Evolutionary conservation across 2,888 invertebrate genomes (phyloP), one percentile per base, ranked within the genome.

Genomic region (Metopia argyrocephala): DNA sequence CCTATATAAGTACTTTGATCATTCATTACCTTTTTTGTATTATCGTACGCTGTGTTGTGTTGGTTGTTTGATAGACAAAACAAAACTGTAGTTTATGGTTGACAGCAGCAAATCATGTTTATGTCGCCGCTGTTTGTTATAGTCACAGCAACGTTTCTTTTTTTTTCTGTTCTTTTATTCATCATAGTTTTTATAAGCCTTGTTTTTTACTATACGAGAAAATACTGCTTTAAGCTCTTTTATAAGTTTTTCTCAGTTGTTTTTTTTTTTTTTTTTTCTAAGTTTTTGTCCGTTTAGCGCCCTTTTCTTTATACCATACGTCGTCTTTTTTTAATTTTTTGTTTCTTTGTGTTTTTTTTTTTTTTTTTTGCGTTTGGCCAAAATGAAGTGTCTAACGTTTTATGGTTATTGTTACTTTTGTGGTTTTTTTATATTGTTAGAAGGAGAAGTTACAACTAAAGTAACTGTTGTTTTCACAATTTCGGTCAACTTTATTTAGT

Each of bases 51-150:
- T 64, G 50, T 38, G 15, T 62, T 27, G 7, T 31, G 31, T 12
- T 75, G 79, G 68, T 76, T 28, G 45, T 59, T 76, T 73, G 64
- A 69, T 68, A 76, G 80, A 76, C 80, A 80, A 80, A 74, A 73
- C 69, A 80, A 80, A 80, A 74, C 76, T 76, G 73, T 80, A 78
- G 83, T 86, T 86, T 86, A 86, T 86, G 83, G 84, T 84, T 85
- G 85, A 85, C 86, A 86, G 80, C 80, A 80, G 76, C 84, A 85
- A 86, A 85, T 86, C 86, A 86, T 84, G 85, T 85, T 84, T 83
- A 78, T 82, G 79, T 84, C 83, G 82, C 84, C 81, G 85, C 66
- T 73, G 79, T 62, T 75, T 46, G 23, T 76, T 45, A 62, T 25
- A 28, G 48, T 61, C 65, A 64, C 38, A 54, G 65, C 48, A 45